phyloP scores from a whole-genome alignment of 1,140 invertebrate species.

The Hypsibius dujardini region DNA sequence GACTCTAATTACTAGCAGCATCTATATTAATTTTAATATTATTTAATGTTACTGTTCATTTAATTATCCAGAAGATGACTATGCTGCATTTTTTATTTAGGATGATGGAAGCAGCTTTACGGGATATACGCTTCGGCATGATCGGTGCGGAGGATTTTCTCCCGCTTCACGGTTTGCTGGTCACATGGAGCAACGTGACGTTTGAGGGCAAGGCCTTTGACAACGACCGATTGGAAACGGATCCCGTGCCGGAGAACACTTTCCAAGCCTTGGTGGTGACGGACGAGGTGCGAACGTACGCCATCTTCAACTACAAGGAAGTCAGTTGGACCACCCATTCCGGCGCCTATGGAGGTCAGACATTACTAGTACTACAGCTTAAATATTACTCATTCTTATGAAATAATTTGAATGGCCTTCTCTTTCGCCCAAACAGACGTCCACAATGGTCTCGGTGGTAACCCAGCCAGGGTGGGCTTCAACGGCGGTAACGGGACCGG shows the following conservation, averaged over 20 bases:
- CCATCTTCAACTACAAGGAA: conserved; percentile 77
- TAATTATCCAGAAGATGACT: background rate
- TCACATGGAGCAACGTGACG: conserved; percentile 90
- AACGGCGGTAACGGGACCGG: conserved; percentile 84
- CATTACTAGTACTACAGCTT: too few relatives aligned
- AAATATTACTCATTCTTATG: background rate
- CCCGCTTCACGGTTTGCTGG: conserved; percentile 69
- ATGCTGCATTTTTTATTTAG: conserved; percentile 61
- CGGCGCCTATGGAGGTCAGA: conserved; percentile 44
- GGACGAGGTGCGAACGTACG: conserved; percentile 80
- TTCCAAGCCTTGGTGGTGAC: conserved; percentile 82
- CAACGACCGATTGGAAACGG: conserved; percentile 5
- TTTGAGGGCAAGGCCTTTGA: conserved; percentile 43
- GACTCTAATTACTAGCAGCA: too few relatives aligned
- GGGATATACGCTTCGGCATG: conserved; percentile 73
- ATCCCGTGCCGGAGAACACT: conserved; percentile 43
- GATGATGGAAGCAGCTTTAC: conserved; percentile 61
- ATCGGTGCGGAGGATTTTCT: conserved; percentile 69
- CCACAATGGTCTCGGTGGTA: conserved; percentile 62
- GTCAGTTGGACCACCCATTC: conserved; percentile 76
- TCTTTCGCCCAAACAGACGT: conserved; percentile 37
- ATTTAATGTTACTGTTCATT: too few relatives aligned
- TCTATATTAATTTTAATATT: too few relatives aligned
- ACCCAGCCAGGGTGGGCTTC: conserved; percentile 49
- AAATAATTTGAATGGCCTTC: conserved; percentile 4